Percentiles rank a stretch among this genome's conserved stretches.
phyloP scores from a whole-genome alignment of 2,113 vertebrate species.

The Plecotus auritus region DNA sequence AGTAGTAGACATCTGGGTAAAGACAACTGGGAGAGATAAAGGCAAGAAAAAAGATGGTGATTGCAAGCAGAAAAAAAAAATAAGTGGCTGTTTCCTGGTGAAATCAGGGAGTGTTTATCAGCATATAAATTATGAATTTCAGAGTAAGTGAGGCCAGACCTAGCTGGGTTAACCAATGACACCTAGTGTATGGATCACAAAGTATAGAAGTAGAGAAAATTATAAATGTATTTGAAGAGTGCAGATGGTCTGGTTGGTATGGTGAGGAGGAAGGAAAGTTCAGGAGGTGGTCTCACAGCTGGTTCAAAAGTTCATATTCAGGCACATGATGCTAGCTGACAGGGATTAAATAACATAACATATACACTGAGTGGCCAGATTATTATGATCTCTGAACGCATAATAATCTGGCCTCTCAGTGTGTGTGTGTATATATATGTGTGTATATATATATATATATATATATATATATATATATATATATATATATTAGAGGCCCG shows the following conservation, averaged over 20 bases:
- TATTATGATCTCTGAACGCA: no score
- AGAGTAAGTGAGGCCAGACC: neutral
- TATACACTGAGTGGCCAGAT: no score
- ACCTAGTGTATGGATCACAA: neutral
- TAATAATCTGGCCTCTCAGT: no score
- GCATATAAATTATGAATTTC: neutral
- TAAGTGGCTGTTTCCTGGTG: neutral
- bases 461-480: no score
- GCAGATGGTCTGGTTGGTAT: no score
- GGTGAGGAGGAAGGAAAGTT: no score
- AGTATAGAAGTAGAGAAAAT: neutral
- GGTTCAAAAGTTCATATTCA: neutral
- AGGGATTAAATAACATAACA: neutral
- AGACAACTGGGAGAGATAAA: neutral
- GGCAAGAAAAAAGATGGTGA: neutral
- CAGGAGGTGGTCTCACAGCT: no score
- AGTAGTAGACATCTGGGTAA: neutral
- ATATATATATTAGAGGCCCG: no score
- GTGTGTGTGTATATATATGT: no score
- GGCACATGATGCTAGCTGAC: neutral
- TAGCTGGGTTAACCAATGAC: neutral
- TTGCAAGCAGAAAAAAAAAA: neutral
- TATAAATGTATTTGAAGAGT: neutral
- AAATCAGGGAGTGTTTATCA: neutral
- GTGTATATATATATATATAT: no score